phyloP scores from a whole-genome alignment of 2,888 invertebrate genomes.

The Arrhopalites spinosus region DNA sequence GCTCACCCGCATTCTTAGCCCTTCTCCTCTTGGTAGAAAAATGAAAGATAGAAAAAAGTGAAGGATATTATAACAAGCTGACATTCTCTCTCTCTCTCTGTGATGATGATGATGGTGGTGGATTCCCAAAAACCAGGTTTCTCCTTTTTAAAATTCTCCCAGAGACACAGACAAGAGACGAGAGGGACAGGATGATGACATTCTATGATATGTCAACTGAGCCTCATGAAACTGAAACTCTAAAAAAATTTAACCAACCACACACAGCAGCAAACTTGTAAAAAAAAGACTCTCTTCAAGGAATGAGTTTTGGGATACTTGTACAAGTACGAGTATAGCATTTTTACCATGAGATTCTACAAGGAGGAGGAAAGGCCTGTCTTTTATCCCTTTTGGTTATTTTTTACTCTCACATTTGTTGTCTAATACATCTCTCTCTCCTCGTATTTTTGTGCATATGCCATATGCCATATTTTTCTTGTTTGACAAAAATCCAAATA shows the following conservation, averaged over 20 bases:
- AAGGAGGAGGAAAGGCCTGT: constrained; percentile 7
- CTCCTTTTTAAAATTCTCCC: constrained; percentile 20
- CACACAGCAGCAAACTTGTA: background rate
- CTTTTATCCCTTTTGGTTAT: too few species aligned
- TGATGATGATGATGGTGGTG: background rate
- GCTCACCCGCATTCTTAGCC: constrained; percentile 32
- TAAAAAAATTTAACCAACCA: background rate
- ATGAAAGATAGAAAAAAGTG: background rate
- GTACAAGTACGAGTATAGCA: too few species aligned
- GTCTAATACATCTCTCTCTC: constrained; percentile 1
- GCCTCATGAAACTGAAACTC: constrained; percentile 16
- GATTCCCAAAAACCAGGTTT: constrained; percentile 33
- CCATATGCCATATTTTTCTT: constrained; percentile 29
- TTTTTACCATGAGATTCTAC: too few species aligned
- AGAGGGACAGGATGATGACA: constrained; percentile 35
- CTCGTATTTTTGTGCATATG: constrained; percentile 9
- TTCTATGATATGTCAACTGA: constrained; percentile 36
- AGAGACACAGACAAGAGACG: constrained; percentile 8
- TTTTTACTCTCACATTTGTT: constrained; percentile 6
- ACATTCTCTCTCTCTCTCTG: background rate
- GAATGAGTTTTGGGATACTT: too few species aligned
- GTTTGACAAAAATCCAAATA: constrained; percentile 20
- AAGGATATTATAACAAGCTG: constrained; percentile 26
- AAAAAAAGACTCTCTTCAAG: background rate
- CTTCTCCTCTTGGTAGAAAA: background rate